These are phyloP conservation scores for Oegoconia quadripuncta DNA, from an alignment of 2,888 invertebrate genomes.

Conservation along the genomic window DNA sequence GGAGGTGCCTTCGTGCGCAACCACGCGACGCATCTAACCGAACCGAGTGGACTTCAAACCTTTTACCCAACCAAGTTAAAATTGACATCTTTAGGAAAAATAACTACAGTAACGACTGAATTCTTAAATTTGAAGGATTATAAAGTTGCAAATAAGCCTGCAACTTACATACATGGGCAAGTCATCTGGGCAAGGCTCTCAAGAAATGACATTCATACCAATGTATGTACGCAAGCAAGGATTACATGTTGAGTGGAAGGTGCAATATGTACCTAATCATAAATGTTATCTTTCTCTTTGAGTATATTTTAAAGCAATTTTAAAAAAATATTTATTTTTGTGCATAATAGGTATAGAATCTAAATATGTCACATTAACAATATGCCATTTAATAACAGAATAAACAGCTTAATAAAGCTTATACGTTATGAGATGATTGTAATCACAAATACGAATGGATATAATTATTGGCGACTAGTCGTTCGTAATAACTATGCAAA, in stretches of 20 bases:
- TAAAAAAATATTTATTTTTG: no score
- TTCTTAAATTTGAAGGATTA: constrained; percentile 52
- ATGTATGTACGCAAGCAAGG: constrained; percentile 40
- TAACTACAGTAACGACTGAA: constrained; percentile 24
- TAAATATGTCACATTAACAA: no score
- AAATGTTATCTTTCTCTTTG: no score
- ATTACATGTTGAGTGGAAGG: constrained; percentile 49
- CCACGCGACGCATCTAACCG: constrained; percentile 58
- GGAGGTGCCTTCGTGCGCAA: constrained; percentile 48
- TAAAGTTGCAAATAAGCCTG: constrained; percentile 64
- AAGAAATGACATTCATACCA: constrained; percentile 50
- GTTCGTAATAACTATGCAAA: no score
- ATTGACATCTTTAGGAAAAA: constrained; percentile 26
- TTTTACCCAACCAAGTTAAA: constrained; percentile 65
- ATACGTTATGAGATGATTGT: no score
- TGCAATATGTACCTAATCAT: no score
- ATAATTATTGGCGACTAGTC: no score
- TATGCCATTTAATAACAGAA: no score
- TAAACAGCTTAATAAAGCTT: no score
- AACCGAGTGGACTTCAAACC: constrained; percentile 67
- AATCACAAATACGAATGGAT: no score
- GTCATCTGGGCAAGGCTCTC: constrained; percentile 63
- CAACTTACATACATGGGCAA: constrained; percentile 63
- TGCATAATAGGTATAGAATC: no score
- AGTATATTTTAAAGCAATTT: no score